Conservation (phyloP, 2,797 vertebrate species). For the Schizothorax lantsangensis region DNA sequence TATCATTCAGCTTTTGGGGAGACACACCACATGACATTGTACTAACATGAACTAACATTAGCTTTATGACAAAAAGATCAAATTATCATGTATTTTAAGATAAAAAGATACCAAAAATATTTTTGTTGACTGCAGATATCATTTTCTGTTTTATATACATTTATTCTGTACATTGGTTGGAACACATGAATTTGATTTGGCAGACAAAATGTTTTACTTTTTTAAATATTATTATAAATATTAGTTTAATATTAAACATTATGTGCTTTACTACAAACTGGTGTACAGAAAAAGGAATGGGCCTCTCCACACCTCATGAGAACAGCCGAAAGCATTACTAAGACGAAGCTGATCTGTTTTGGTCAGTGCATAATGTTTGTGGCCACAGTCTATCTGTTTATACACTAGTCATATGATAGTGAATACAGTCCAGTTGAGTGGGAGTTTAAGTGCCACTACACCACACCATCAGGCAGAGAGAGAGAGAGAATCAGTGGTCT, state of each 20-base stretch:
- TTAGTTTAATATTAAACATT: not conserved
- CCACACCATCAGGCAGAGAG: constrained; percentile 11
- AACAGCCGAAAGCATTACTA: constrained; percentile 2
- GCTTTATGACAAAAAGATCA: not conserved
- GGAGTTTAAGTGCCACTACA: constrained; percentile 42
- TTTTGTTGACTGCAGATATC: not conserved
- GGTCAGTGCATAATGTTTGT: constrained; percentile 39
- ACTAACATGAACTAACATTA: too few relatives aligned
- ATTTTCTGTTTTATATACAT: not conserved
- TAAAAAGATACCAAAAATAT: too few relatives aligned
- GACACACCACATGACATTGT: too few relatives aligned
- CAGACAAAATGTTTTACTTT: not conserved
- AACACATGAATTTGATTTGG: not conserved
- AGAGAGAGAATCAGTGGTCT: constrained; percentile 15
- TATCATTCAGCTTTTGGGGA: too few relatives aligned
- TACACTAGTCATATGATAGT: constrained; percentile 54
- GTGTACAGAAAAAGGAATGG: not conserved
- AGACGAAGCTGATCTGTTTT: constrained; percentile 30
- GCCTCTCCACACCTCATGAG: not conserved
- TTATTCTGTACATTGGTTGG: not conserved
- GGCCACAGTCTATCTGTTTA: constrained; percentile 50
- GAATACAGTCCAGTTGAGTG: constrained; percentile 44
- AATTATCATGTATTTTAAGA: not conserved
- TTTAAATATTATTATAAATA: not conserved
- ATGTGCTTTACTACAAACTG: constrained; percentile 2